Evolutionary conservation across 2,113 vertebrate genomes (phyloP).

Genomic region (Paradisaea rubra): DNA sequence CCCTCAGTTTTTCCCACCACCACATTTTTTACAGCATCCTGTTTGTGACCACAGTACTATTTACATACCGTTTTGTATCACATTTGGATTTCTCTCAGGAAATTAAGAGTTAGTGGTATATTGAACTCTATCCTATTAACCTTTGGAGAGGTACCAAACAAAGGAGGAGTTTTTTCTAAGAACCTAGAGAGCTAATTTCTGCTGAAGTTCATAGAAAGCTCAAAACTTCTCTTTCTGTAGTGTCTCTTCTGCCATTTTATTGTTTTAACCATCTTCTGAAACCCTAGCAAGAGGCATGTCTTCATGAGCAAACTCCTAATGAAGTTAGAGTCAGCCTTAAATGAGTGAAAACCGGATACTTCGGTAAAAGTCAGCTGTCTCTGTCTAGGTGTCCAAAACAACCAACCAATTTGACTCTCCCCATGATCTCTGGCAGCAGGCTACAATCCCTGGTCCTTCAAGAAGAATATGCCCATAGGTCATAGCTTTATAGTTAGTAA

Average conservation of each 20-base stretch:
- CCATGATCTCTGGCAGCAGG: neutral
- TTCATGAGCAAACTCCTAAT: neutral
- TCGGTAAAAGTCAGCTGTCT: neutral
- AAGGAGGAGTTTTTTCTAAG: neutral
- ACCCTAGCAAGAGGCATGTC: neutral
- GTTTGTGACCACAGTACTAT: conserved; percentile 13
- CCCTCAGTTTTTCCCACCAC: neutral
- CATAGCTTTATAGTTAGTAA: neutral
- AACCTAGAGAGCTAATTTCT: neutral
- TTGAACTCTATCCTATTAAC: conserved; percentile 7
- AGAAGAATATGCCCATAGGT: neutral
- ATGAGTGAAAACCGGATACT: neutral
- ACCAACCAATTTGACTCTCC: neutral
- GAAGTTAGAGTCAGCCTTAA: neutral
- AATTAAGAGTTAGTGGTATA: neutral
- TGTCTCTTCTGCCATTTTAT: neutral
- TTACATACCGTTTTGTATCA: neutral
- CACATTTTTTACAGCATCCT: neutral
- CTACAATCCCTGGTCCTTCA: neutral
- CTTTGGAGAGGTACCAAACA: neutral
- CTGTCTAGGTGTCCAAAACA: neutral
- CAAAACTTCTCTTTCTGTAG: neutral
- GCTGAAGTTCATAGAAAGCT: neutral
- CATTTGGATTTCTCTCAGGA: conserved; percentile 3
- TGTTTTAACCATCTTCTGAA: neutral